phyloP scores from a whole-genome alignment of 1,140 invertebrate genomes.

The Aphidius ervi region DNA sequence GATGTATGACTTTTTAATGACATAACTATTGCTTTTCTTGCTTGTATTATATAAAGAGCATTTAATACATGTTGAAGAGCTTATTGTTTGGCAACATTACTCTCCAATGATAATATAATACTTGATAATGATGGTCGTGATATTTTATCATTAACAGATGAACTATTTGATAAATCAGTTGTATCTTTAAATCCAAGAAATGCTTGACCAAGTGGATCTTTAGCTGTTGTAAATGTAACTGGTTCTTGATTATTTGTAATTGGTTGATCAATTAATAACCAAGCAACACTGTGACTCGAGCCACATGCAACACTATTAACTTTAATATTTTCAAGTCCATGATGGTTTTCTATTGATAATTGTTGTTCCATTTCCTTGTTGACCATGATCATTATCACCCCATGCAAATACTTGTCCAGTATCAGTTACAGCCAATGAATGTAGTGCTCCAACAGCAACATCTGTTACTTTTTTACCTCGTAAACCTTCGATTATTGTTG shows the following conservation, averaged over 20 bases:
- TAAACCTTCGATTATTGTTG: conserved; percentile 82
- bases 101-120: conserved; percentile 80
- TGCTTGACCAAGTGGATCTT: conserved; percentile 80
- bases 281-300: conserved; percentile 93
- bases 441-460: conserved; percentile 90
- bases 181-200: conserved; percentile 45
- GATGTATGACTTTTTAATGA: conserved; percentile 66
- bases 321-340: conserved; percentile 76
- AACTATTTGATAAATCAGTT: neutral
- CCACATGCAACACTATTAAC: conserved; percentile 89
- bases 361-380: conserved; percentile 92
- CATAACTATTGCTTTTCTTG: conserved; percentile 70
- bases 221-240: conserved; percentile 76
- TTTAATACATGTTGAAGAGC: conserved; percentile 85
- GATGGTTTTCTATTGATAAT: conserved; percentile 88
- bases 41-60: conserved; percentile 81
- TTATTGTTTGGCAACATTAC: conserved; percentile 80
- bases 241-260: conserved; percentile 72
- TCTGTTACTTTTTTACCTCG: conserved; percentile 83
- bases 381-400: conserved; percentile 97
- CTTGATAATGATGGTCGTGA: conserved; percentile 67
- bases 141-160: conserved; percentile 25
- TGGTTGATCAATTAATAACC: conserved; percentile 73
- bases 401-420: conserved; percentile 86
- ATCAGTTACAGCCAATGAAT: conserved; percentile 90